Conservation (phyloP, 2,113 vertebrate genomes). For the Eudyptes chrysolophus region DNA sequence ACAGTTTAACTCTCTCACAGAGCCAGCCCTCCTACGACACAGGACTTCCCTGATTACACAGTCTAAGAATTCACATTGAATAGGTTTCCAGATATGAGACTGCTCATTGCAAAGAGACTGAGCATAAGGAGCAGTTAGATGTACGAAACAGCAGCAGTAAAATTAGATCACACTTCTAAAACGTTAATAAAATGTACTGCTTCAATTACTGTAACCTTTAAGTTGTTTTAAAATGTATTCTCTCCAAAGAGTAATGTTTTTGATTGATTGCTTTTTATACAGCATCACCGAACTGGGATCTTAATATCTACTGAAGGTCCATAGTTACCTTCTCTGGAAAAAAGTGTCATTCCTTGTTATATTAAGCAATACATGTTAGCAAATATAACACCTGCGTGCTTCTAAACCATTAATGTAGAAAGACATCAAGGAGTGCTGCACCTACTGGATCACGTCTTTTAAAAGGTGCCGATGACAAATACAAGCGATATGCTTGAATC, state of each 20-base stretch:
- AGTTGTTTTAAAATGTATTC: not conserved
- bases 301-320: not conserved
- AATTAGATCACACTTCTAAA: not conserved
- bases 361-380: not conserved
- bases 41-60: not conserved
- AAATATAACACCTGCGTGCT: not conserved
- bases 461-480: not conserved
- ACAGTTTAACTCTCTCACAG: not conserved
- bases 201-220: not conserved
- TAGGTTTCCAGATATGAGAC: not conserved
- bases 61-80: not conserved
- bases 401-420: not conserved
- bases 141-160: not conserved
- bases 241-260: not conserved
- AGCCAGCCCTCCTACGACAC: not conserved
- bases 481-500: not conserved
- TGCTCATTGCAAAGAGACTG: not conserved
- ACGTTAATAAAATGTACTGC: not conserved
- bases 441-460: not conserved
- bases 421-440: not conserved
- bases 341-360: not conserved
- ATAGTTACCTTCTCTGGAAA: not conserved
- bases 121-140: not conserved
- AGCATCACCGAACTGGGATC: not conserved
- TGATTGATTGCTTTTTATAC: not conserved